phyloP scores from a whole-genome alignment of 1,140 invertebrate genomes.

The Sitobion miscanthi region DNA sequence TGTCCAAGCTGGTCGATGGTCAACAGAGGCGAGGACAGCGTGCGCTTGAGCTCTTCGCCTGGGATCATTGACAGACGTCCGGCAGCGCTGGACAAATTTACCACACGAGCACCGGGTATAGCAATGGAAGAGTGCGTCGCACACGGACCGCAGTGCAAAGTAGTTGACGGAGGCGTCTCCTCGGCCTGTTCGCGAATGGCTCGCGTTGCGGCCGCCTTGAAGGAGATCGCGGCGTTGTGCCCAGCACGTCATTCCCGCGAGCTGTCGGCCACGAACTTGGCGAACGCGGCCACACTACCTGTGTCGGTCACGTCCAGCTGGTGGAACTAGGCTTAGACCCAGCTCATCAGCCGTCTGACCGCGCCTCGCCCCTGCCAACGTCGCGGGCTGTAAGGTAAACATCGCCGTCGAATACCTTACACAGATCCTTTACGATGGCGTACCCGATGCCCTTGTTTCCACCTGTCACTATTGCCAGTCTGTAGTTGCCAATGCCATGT shows the following conservation, averaged over 20 bases:
- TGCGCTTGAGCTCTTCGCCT: constrained; percentile 65
- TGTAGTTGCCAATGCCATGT: constrained; percentile 58
- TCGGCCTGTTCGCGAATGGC: constrained; percentile 74
- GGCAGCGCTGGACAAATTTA: constrained; percentile 75
- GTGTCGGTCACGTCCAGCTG: constrained; percentile 72
- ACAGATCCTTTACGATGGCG: constrained; percentile 69
- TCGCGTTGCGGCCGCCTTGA: constrained; percentile 65
- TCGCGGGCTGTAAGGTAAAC: constrained; percentile 73
- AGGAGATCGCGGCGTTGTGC: constrained; percentile 81
- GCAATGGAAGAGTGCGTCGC: constrained; percentile 72
- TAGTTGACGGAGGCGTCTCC: constrained; percentile 75
- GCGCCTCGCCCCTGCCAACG: constrained; percentile 67
- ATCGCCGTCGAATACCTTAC: constrained; percentile 69
- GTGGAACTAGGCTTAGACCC: constrained; percentile 66
- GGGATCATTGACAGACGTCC: constrained; percentile 70
- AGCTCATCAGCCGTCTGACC: constrained; percentile 65
- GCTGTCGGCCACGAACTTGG: constrained; percentile 69
- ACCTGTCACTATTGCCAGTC: constrained; percentile 67
- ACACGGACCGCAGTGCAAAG: constrained; percentile 70
- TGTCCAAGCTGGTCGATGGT: constrained; percentile 68
- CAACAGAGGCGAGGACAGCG: constrained; percentile 66
- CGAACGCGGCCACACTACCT: constrained; percentile 68
- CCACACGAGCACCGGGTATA: constrained; percentile 74
- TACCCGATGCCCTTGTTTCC: constrained; percentile 71
- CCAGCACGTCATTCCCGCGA: constrained; percentile 79